These are phyloP conservation scores for Balearica regulorum DNA, from an alignment of 2,797 vertebrate genomes.

Conservation along the genomic window DNA sequence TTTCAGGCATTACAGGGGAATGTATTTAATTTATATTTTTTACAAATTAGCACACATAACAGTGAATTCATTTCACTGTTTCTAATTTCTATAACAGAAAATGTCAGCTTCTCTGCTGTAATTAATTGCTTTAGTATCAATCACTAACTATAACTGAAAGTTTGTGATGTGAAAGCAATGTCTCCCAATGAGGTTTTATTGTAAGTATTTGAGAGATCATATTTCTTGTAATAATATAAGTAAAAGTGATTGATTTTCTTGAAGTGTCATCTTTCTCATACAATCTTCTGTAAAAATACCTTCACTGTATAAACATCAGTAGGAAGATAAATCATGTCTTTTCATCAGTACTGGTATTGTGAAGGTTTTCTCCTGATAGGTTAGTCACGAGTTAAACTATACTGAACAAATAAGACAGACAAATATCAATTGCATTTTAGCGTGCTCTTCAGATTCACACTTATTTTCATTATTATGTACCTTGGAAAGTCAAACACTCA, in stretches of 20 bases:
- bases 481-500: background rate
- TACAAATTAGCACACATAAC: background rate
- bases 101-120: background rate
- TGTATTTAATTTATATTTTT: background rate
- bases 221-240: background rate
- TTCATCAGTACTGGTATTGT: background rate
- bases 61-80: background rate
- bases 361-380: background rate
- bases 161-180: background rate
- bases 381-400: background rate
- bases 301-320: background rate
- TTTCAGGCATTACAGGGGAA: background rate
- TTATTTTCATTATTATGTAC: background rate
- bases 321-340: conserved; percentile 8
- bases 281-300: background rate
- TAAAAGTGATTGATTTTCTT: conserved; percentile 18
- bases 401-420: background rate
- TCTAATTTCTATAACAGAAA: background rate
- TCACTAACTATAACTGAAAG: background rate
- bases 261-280: background rate
- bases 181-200: background rate
- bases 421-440: background rate
- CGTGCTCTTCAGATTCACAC: background rate
- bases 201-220: background rate
- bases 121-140: background rate